Evolutionary conservation across 2,113 vertebrate species (phyloP).

Genomic region (Chionis minor): DNA sequence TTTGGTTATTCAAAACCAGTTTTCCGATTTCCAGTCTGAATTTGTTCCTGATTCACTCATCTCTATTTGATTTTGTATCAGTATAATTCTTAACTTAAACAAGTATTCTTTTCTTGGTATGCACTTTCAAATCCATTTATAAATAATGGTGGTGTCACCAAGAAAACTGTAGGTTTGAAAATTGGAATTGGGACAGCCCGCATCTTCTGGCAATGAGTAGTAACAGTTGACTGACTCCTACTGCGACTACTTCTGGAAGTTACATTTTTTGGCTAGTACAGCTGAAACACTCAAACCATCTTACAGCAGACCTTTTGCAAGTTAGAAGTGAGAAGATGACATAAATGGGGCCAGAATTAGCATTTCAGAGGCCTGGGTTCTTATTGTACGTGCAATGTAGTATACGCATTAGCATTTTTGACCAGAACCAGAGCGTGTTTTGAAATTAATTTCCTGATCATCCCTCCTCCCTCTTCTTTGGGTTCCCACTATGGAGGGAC

Average conservation of each 20-base stretch:
- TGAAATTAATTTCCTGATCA: neutral
- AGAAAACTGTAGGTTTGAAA: neutral
- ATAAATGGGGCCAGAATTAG: neutral
- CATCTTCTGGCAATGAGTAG: neutral
- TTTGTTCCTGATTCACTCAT: neutral
- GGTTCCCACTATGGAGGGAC: neutral
- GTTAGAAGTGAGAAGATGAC: neutral
- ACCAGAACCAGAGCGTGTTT: neutral
- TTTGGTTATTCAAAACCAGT: neutral
- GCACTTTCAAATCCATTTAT: neutral
- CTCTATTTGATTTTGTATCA: neutral
- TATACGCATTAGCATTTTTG: neutral
- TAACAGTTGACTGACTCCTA: neutral
- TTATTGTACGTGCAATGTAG: neutral
- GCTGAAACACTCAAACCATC: neutral
- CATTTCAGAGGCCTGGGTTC: neutral
- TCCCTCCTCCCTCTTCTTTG: neutral
- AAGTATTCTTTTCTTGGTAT: neutral
- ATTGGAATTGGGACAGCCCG: neutral
- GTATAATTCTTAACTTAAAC: neutral
- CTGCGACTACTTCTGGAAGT: neutral
- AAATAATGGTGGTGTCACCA: neutral
- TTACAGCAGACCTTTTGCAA: neutral
- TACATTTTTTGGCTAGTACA: slow-evolving; percentile 10
- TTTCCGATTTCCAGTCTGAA: neutral